Evolutionary conservation across 2,888 invertebrate species (phyloP).

Genomic region (Drosophila nr. fundita): DNA sequence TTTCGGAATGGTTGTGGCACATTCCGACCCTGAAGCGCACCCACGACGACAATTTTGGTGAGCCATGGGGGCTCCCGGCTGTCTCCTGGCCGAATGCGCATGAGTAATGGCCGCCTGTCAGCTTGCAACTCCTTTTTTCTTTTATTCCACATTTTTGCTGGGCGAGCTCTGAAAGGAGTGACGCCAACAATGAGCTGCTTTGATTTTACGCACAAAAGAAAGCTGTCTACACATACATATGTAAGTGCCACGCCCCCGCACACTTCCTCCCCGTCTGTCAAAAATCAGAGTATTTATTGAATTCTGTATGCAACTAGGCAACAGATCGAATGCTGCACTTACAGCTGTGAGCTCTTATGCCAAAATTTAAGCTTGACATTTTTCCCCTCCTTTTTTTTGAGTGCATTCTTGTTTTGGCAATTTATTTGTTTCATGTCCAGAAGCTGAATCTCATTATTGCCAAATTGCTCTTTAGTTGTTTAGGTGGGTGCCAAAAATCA

Average conservation of each 20-base stretch:
- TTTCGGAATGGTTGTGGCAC: conserved; percentile 32
- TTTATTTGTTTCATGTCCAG: not conserved
- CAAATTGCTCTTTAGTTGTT: not conserved
- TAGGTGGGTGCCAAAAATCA: not conserved
- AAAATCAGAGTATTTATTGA: conserved; percentile 1
- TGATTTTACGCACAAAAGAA: conserved; percentile 18
- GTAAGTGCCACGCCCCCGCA: too few species aligned
- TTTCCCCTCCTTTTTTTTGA: not conserved
- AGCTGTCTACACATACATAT: not conserved
- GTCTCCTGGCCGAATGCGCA: conserved; percentile 40
- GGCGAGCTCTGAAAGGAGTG: conserved; percentile 6
- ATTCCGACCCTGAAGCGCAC: conserved; percentile 39
- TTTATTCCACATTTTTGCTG: not conserved
- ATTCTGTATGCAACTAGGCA: conserved; percentile 11
- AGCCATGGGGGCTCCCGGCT: conserved; percentile 20
- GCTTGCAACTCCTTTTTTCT: conserved; percentile 17
- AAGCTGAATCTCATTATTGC: not conserved
- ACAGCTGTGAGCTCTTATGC: not conserved
- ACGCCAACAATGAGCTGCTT: conserved; percentile 19
- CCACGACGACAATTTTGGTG: conserved; percentile 28
- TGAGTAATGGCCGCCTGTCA: conserved; percentile 73
- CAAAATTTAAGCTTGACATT: not conserved
- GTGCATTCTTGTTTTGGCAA: not conserved
- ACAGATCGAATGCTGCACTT: conserved; percentile 18
- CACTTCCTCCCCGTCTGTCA: not conserved